Evolutionary conservation across 2,113 vertebrate species (phyloP).

Genomic region (Lipotes vexillifer): DNA sequence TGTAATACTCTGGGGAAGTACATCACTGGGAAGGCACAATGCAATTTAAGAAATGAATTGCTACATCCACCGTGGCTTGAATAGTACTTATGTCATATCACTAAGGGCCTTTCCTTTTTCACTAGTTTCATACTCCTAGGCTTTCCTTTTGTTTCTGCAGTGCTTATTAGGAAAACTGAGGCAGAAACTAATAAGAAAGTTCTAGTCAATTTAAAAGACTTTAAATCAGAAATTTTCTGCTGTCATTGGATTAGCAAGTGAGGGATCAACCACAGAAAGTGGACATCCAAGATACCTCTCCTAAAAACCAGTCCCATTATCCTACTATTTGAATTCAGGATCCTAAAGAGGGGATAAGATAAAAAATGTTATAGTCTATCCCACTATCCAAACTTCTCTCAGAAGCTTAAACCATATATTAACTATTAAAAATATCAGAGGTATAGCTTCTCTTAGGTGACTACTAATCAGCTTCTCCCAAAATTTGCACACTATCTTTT

Average conservation of each 20-base stretch:
- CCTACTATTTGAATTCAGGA: neutral
- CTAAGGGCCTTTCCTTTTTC: conserved; percentile 32
- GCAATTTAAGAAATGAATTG: neutral
- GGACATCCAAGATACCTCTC: neutral
- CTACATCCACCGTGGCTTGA: neutral
- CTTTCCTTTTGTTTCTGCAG: conserved; percentile 53
- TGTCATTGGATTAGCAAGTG: neutral
- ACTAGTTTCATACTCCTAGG: neutral
- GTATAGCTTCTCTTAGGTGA: conserved; percentile 29
- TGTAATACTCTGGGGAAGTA: neutral
- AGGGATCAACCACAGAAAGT: neutral
- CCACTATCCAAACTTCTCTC: neutral
- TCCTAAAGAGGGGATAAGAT: neutral
- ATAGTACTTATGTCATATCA: neutral
- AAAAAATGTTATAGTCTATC: conserved; percentile 20
- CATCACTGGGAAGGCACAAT: conserved; percentile 29
- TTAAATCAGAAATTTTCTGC: conserved; percentile 38
- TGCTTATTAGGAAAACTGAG: conserved; percentile 30
- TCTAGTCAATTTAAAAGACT: neutral
- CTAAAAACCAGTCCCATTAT: conserved; percentile 6
- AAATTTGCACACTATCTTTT: conserved; percentile 49
- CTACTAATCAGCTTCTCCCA: neutral
- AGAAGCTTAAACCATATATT: conserved; percentile 2
- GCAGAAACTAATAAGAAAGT: neutral
- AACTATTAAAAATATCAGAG: conserved; percentile 19